Evolutionary conservation across 2,113 vertebrate genomes (phyloP), one percentile per base, ranked within the genome.

Genomic region (Platysternon megacephalum): DNA sequence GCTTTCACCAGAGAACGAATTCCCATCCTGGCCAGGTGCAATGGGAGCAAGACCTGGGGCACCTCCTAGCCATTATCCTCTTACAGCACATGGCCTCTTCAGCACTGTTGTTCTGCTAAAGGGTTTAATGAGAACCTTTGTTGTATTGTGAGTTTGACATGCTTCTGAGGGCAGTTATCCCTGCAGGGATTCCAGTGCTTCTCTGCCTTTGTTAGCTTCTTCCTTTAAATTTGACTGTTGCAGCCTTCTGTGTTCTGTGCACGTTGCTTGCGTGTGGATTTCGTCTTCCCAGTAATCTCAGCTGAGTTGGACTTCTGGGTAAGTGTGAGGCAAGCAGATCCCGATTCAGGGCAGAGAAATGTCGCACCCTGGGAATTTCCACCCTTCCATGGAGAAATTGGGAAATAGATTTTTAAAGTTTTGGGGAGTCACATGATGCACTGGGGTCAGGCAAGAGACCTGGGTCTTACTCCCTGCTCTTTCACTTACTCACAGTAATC

Each of bases 191-290:
- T 1, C 85, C 13, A 42, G 76, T 56, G 82, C 84, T 91, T 56
- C 90, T 79, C 82, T 1, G 1, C 32, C 86, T 29, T 19, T 4
- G 19, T 74, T 1, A 1, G 28, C 8, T 49, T 49, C 90, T 85
- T 55, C 76, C 84, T 8, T 83, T 68, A 35, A 0, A 0, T 46
- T 19, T 4, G 48, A 79, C 24, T 17, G 35, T 0, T 0, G 5
- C n/a, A 86, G 52, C 58, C 53, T 61, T 5, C 22, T 52, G 83
- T 3, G 74, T 29, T 11, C 4, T 24, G 52, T 3, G 68, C 1
- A 4, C 32, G 21, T 32, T 12, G 2, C 55, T 46, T 16, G 58
- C 5, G 46, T 2, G 5, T 29, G 49, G 29, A 32, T 56, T 82
- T 13, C 3, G 13, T 19, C 83, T 48, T 21, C 4, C 0, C 1